Base-by-base conservation (phyloP, 2,888 invertebrate genomes). In the Hyppa rectilinea region DNA sequence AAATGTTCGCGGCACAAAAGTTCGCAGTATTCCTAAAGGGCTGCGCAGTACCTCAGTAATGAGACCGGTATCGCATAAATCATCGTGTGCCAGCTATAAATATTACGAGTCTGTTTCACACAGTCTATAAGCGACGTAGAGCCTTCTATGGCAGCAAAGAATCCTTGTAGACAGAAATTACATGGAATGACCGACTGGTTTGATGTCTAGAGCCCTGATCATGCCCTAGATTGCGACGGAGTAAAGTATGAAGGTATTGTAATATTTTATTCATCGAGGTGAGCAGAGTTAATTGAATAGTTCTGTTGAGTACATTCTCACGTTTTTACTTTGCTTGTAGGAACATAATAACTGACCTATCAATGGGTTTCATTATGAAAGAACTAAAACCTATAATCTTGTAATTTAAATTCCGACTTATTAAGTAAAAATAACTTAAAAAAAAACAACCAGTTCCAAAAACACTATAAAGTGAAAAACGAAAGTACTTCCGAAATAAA, bases 131-230 rank as follows among this genome's bases (percentile, higher is more conserved):
- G 58, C 62, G 36, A 36, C 50, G 60, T 55, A 74, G 53, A 68
- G 63, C 85, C 85, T 78, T 81, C 58, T 71, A 76, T 71, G 84
- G 85, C 50, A 40, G 52, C 59, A 53, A 69, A 83, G 68, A 75
- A 83, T 77, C 81, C 75, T 85, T 85, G 85, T 73, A 64, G 23
- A 77, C 52, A 52, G 61, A 74, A 56, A 70, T 82, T 69, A 71
- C 61, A 72, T 70, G 29, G 55, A 78, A 58, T 50, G 40, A 36
- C 23, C 38, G 78, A 80, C 78, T 74, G 72, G 83, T 85, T 83
- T 78, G 55, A 73, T 70, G 65, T 75, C 60, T 58, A 62, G 65
- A 71, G 74, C 67, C 58, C 61, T 76, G 69, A 69, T 66, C 72
- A 62, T 73, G 80, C 53, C 70, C 72, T 80, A 71, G 45, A 59